Evolutionary conservation across 2,888 invertebrate species (phyloP), one percentile per base, ranked within the genome.

Genomic region (Drosophila melanosoma): DNA sequence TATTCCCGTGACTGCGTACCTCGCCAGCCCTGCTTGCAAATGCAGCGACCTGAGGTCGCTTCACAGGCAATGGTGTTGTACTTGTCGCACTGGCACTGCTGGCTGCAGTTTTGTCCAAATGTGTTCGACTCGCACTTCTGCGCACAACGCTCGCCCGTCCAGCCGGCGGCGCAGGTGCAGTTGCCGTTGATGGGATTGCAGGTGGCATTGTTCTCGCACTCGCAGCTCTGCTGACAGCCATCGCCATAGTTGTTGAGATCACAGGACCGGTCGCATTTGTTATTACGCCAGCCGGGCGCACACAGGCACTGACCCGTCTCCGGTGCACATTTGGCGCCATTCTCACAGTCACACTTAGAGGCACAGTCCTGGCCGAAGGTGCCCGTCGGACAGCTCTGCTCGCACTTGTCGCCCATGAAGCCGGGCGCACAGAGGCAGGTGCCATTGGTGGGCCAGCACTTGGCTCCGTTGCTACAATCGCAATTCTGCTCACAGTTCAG

Each of bases 91-190:
- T 96, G 95, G 93, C 98, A 98, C 78, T 94, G 93, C 90, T 96
- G 95, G 40, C 94, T 94, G 92, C 99, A 99, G 81, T 95, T 95
- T 69, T 95, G 95, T 0, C 99, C 99, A 93, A 96, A 99, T 87
- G 92, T 95, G 33, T 97, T 97, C 20, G 94, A 93, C 23, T 95
- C 94, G 93, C 99, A 99, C 82, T 94, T 95, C 40, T 94, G 94
- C 86, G 96, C 95, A 93, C 99, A 99, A 58, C 94, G 94, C 64
- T 94, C 94, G 10, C 99, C 99, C 56, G 93, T 94, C 94, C 94
- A 99, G 32, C 99, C 99, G 72, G 97, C 95, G 0, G 96, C 95
- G 93, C 99, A 99, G 71, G 96, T 96, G 92, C 99, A 98, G 76
- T 94, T 82, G 72, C 98, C 98, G 89, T 96, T 96, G 70, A 96